Evolutionary conservation across 2,113 vertebrate genomes (phyloP), one percentile per base, ranked within the genome.

Genomic region (Morone chrysops): DNA sequence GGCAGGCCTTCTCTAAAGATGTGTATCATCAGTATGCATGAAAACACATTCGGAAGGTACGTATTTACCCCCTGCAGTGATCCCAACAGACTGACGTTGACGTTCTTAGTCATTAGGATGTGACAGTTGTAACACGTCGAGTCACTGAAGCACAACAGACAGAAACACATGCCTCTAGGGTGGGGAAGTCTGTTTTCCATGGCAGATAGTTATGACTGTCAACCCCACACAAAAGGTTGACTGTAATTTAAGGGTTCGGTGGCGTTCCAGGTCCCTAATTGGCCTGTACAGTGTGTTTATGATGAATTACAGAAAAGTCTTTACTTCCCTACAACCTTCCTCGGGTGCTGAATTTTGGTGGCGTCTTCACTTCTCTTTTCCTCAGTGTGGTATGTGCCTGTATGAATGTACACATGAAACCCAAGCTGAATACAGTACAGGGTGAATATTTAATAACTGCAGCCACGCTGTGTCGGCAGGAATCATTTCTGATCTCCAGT

Each of bases 351-450:
- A 69, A 51, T 77, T 62, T 81, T 59, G 31, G 17, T 75, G 70
- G 16, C 17, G 54, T 84, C 71, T 65, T 78, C 43, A 75, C 72
- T 84, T 85, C 68, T 80, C 65, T 67, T 83, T 78, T 83, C 16
- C 48, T 73, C 22, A 22, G 36, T 41, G 47, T 67, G 25, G 18
- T 53, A 36, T 12, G 36, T 73, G 41, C 36, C 18, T 38, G 8
- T 50, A 13, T 72, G 14, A 38, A 82, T 70, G 13, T 36, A 10
- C 22, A 22, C 25, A 12, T 25, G n/a, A 31, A 48, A 10, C 17
- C 14, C 9, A 8, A 18, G 50, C 53, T 8, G 1, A 56, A 47
- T n/a, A 54, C 2, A 12, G 2, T 50, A 18, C 80, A 79, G 47
- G n/a, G 0, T n/a, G 31, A 17, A 40, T 2, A 38, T 45, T 20